phyloP scores from a whole-genome alignment of 2,113 vertebrate species.

The Bombycilla garrulus region DNA sequence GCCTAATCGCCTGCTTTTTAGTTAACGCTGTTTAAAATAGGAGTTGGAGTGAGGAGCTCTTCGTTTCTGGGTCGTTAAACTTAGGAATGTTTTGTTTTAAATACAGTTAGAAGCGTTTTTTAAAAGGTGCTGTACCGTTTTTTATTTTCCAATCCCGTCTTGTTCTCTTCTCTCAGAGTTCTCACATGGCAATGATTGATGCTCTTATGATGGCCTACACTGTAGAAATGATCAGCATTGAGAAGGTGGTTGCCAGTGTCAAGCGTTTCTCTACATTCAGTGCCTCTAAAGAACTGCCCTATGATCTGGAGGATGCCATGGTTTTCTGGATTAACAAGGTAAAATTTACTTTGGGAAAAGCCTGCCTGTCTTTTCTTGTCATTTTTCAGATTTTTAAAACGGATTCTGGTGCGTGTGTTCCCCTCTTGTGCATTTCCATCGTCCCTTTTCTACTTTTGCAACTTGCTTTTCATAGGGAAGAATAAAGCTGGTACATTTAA shows the following conservation, averaged over 20 bases:
- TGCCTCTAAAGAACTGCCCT: constrained; percentile 97
- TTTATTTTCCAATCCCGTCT: background rate
- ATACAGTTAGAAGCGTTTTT: background rate
- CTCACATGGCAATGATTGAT: constrained; percentile 97
- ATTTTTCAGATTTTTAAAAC: background rate
- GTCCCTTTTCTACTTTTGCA: background rate
- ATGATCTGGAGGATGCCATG: constrained; percentile 97
- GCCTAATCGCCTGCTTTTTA: background rate
- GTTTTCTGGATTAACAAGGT: constrained; percentile 99
- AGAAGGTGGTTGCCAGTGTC: constrained; percentile 94
- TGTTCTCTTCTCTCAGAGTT: constrained; percentile 75
- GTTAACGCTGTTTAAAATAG: background rate
- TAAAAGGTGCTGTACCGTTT: background rate
- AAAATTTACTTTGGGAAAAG: background rate
- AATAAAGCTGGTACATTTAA: background rate
- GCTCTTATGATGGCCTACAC: constrained; percentile 98
- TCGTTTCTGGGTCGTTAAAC: background rate
- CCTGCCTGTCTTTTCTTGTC: background rate
- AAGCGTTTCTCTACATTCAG: constrained; percentile 97
- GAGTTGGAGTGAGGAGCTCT: background rate
- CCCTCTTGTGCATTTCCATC: background rate
- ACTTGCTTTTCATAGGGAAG: background rate
- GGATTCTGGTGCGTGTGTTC: background rate
- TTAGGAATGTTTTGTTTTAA: background rate
- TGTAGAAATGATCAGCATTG: constrained; percentile 99